phyloP scores from a whole-genome alignment of 2,113 vertebrate genomes.

The Manacus vitellinus region DNA sequence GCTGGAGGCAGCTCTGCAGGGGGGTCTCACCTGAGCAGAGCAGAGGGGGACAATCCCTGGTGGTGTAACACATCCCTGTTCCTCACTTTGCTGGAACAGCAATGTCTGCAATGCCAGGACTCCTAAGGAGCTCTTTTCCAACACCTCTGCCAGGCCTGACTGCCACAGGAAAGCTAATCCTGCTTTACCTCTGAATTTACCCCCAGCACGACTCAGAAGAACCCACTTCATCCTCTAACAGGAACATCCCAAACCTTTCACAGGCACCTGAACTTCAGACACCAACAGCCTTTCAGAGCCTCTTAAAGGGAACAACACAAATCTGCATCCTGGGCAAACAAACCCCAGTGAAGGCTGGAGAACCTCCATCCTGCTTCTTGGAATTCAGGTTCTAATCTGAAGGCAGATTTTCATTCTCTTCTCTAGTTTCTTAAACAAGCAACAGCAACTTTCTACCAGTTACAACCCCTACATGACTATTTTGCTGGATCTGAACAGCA shows the following conservation, averaged over 20 bases:
- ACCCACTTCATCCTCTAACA: not conserved
- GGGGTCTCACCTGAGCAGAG: not conserved
- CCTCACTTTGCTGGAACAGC: not conserved
- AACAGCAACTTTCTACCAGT: not conserved
- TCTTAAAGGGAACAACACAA: not conserved
- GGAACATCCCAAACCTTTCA: not conserved
- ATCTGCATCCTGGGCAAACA: not conserved
- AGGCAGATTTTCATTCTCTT: not conserved
- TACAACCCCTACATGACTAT: not conserved
- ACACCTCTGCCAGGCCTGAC: not conserved
- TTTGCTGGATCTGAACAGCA: not conserved
- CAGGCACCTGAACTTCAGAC: not conserved
- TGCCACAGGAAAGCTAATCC: not conserved
- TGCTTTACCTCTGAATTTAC: accelerated
- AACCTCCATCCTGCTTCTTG: not conserved
- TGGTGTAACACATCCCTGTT: not conserved
- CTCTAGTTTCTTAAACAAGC: not conserved
- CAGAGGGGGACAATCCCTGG: not conserved
- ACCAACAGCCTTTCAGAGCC: not conserved
- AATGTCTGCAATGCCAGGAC: not conserved
- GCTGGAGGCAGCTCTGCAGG: not conserved
- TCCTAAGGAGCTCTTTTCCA: not conserved
- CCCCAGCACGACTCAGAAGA: not conserved
- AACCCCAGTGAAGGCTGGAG: not conserved
- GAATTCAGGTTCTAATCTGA: not conserved